A percentile compares a stretch with the other conserved stretches of the same genome.
Conservation (phyloP, 2,113 vertebrate species). For the Callospermophilus lateralis region DNA sequence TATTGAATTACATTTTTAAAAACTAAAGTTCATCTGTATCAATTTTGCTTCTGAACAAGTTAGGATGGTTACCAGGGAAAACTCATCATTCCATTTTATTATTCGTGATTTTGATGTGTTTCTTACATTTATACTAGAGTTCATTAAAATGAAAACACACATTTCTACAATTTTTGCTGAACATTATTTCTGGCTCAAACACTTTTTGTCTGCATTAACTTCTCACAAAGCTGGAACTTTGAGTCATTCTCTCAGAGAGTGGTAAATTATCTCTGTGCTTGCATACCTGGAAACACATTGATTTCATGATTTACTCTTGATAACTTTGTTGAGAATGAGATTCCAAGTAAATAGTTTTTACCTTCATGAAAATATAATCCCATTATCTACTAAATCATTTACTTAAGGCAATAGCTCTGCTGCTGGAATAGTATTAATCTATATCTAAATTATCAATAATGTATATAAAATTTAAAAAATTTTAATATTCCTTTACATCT, state of each 20-base stretch:
- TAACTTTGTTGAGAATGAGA: neutral
- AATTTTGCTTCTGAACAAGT: neutral
- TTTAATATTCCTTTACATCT: neutral
- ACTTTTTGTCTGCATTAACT: neutral
- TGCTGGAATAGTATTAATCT: neutral
- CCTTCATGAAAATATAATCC: neutral
- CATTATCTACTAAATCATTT: neutral
- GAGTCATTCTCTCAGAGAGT: neutral
- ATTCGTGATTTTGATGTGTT: neutral
- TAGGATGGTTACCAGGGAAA: neutral
- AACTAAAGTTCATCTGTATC: neutral
- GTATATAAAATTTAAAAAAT: neutral
- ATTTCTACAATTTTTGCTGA: neutral
- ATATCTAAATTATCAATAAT: neutral
- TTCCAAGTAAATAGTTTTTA: neutral
- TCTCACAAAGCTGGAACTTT: neutral
- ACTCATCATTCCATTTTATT: neutral
- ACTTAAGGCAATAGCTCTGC: neutral
- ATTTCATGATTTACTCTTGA: slow-evolving; percentile 9
- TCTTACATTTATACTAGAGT: neutral
- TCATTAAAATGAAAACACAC: neutral
- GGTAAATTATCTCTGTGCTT: neutral
- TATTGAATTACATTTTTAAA: neutral
- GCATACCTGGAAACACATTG: neutral
- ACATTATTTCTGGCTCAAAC: neutral